Base-by-base conservation (phyloP, 1,140 invertebrate genomes). In the Drosophila kikkawai region DNA sequence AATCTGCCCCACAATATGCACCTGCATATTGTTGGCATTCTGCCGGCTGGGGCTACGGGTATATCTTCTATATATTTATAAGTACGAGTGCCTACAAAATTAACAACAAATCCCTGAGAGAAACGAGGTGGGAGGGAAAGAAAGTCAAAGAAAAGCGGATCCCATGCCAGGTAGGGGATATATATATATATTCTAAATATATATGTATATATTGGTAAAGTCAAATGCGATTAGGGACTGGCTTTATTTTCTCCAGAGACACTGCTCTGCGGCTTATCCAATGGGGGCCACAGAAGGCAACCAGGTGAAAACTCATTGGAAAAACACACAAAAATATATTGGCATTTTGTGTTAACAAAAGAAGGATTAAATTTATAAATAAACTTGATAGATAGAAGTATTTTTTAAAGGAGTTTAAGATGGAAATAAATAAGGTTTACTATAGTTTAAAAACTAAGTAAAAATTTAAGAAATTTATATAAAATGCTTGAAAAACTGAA, bases 211-310 rank as follows among this genome's bases (percentile, higher is more conserved):
- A 66, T 48, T 48, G 65, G 36, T 19, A 82, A 58, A 74, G 48
- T 67, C 57, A 79, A 82, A 82, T 82, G 75, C 75, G 80, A 75
- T 82, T 82, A 78, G 60, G 48, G 63, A 65, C 57, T 61, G 41
- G 34, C 63, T 63, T 66, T 66, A 66, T 63, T 63, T 66, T 66
- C 63, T 45, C 39, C 39, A 6, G 57, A 34, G 63, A 66, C 57
- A 64, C 39, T 13, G 61, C 17, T 15, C 22, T 4, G 17, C 32
- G 63, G 57, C 59, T 65, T 61, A 65, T 65, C 63, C 57, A 17
- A 37, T 6, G 19, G 51, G n/a, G 53, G 39, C 15, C 57, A 41
- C 63, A 36, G 39, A 9, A 22, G 26, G 34, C 19, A 17, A 57
- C 57, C 57, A 66, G 63, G 57, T 66, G 63, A 66, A 32, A 39